A percentile compares a stretch with the other conserved stretches of the same genome.
These are phyloP conservation scores for Caenorhabditis virilis DNA, from an alignment of 2,888 invertebrate species.

Conservation along the genomic window DNA sequence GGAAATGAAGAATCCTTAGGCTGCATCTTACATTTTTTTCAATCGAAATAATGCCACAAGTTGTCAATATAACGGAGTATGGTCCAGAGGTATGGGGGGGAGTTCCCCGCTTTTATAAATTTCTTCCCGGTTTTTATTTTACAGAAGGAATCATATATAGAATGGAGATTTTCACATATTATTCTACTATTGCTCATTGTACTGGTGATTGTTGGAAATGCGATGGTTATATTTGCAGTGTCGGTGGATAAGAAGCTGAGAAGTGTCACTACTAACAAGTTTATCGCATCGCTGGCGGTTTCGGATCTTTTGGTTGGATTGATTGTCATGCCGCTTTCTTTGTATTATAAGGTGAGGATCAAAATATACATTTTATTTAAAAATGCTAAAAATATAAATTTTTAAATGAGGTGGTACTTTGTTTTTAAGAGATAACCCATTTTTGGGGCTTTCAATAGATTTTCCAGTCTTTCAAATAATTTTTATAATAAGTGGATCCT, in stretches of 20 bases:
- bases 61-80: too few species aligned
- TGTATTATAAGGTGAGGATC: slow-evolving; percentile 52
- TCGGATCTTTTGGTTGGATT: slow-evolving; percentile 59
- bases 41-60: too few species aligned
- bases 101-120: not conserved
- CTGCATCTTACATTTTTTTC: too few species aligned
- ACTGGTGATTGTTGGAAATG: slow-evolving; percentile 48
- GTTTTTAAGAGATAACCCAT: not conserved
- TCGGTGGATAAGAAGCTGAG: slow-evolving; percentile 51
- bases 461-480: not conserved
- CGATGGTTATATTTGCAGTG: slow-evolving; percentile 51
- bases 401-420: too few species aligned
- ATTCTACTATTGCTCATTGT: slow-evolving; percentile 47
- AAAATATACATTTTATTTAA: too few species aligned
- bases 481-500: too few species aligned
- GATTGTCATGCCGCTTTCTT: slow-evolving; percentile 57
- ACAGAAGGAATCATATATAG: not conserved
- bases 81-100: not conserved
- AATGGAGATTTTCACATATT: slow-evolving; percentile 36
- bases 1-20: too few species aligned
- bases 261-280: slow-evolving; percentile 57
- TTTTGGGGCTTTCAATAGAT: not conserved
- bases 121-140: not conserved
- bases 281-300: slow-evolving; percentile 57
- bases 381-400: too few species aligned